Conservation (phyloP, 2,113 vertebrate species). For the Notothenia rossii region DNA sequence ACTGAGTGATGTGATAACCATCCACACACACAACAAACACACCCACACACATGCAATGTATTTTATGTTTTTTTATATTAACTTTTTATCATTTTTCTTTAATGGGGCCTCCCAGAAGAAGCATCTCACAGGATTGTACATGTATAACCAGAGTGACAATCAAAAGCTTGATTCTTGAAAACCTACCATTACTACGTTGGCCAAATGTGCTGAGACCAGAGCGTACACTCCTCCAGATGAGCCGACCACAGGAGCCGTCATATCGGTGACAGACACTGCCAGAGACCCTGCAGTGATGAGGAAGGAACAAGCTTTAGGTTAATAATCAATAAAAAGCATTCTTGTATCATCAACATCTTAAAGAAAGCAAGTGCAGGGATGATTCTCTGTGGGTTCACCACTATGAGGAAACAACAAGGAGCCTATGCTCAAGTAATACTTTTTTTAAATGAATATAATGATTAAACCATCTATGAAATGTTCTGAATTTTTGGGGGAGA, state of each 20-base stretch:
- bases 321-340: background rate
- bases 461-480: too few species aligned
- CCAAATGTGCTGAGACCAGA: conserved; percentile 95
- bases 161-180: background rate
- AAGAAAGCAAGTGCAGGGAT: background rate
- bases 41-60: background rate
- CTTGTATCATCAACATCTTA: background rate
- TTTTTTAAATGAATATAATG: too few species aligned
- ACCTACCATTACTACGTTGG: conserved; percentile 97
- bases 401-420: too few species aligned
- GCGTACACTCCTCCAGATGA: conserved; percentile 97
- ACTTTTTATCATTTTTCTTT: too few species aligned
- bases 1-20: conserved; percentile 54
- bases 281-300: conserved; percentile 88
- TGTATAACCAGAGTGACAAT: too few species aligned
- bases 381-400: too few species aligned
- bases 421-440: too few species aligned
- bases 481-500: too few species aligned
- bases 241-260: conserved; percentile 95
- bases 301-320: background rate
- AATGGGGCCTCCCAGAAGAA: too few species aligned
- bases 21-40: conserved; percentile 14
- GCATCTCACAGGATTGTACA: too few species aligned
- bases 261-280: conserved; percentile 94
- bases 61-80: too few species aligned